Base-by-base conservation (phyloP, 2,888 invertebrate genomes). In the Opisthograptis luteolata region DNA sequence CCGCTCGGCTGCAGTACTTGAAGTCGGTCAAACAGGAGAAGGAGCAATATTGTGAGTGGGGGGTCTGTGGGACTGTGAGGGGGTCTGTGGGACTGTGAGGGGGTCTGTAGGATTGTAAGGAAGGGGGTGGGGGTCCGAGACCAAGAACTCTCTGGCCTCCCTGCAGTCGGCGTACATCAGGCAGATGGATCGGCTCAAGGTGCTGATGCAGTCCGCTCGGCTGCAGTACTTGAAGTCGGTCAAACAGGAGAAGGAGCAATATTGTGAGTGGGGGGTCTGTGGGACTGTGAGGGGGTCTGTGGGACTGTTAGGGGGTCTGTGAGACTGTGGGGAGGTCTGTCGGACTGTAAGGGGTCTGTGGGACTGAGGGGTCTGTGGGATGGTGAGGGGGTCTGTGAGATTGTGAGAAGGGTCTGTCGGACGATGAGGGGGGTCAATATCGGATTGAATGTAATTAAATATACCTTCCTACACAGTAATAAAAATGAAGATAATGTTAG, bases 91-190 rank as follows among this genome's bases (percentile, higher is more conserved):
- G n/a, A n/a, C n/a, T n/a, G n/a, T n/a, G n/a, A n/a, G n/a, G n/a
- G n/a, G n/a, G n/a, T n/a, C n/a, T n/a, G n/a, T n/a, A n/a, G n/a
- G n/a, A n/a, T n/a, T n/a, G n/a, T n/a, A n/a, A n/a, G n/a, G n/a
- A n/a, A n/a, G n/a, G 70, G 98, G 98, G 79, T 96, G 96, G 0
- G 94, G 96, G 2, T 91, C 93, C 17, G 94, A 96, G 20, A 94
- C 96, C 0, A 92, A 95, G 63, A 94, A 94, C 43, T 95, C 96
- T 61, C 84, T 98, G 31, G 92, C 94, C 8, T 91, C 94, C 31
- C 86, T 98, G 0, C 97, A 97, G 75, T 92, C 94, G 0, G 91
- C 97, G 0, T 98, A 98, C 73, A 92, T 96, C 17, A 94, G 95
- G 27, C 97, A 98, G 80, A 95, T 96, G 79, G 92, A 93, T 51